A percentile compares a stretch with the other conserved stretches of the same genome.
These are phyloP conservation scores for Lordiphosa andalusiaca DNA, from an alignment of 2,888 invertebrate species.

Conservation along the genomic window DNA sequence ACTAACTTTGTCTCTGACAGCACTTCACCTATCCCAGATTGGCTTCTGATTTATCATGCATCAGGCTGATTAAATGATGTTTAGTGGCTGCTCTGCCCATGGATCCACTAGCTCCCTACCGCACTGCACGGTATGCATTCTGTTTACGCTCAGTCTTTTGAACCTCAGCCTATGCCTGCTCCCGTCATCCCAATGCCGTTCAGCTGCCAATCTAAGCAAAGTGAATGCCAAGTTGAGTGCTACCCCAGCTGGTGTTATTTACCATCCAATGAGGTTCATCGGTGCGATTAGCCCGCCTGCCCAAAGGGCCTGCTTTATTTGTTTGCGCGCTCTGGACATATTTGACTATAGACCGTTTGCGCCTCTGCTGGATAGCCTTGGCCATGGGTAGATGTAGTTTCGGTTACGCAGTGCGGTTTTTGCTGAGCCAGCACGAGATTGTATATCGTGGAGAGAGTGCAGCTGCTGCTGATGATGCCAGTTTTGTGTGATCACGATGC, in stretches of 20 bases:
- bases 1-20: background rate
- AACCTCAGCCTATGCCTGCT: too few relatives aligned
- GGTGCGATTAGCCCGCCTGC: constrained; percentile 80
- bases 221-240: constrained; percentile 70
- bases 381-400: constrained; percentile 88
- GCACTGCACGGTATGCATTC: background rate
- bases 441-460: constrained; percentile 84
- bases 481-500: constrained; percentile 90
- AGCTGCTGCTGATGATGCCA: constrained; percentile 83
- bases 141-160: background rate
- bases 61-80: constrained; percentile 66
- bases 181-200: too few relatives aligned
- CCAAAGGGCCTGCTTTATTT: constrained; percentile 84
- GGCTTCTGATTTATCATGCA: constrained; percentile 70
- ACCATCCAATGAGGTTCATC: too few relatives aligned
- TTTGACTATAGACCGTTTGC: constrained; percentile 44
- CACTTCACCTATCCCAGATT: constrained; percentile 36
- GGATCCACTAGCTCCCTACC: background rate
- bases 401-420: constrained; percentile 87
- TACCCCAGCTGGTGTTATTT: too few relatives aligned
- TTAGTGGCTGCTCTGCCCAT: constrained; percentile 42
- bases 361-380: constrained; percentile 81
- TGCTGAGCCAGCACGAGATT: constrained; percentile 85
- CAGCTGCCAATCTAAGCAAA: constrained; percentile 2
- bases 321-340: constrained; percentile 78